Conservation (phyloP, 1,140 invertebrate species). For the Thereuonema tuberculata region DNA sequence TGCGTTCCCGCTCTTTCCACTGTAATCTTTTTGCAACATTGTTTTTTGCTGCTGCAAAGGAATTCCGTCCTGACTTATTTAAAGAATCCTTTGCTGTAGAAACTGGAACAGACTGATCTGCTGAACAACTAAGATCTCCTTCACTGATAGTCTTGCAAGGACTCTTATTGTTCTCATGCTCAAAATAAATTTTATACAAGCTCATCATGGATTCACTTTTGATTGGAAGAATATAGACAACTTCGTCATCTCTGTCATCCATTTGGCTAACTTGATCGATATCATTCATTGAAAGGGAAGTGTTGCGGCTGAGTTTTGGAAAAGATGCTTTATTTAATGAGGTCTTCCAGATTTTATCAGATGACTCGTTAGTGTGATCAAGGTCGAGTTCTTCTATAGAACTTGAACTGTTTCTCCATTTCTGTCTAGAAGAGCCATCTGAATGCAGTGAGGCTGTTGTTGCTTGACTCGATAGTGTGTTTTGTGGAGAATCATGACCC, state of each 20-base stretch:
- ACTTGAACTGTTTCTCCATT: neutral
- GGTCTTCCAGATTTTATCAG: neutral
- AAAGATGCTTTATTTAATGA: neutral
- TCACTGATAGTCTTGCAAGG: neutral
- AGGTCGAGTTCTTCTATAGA: no score
- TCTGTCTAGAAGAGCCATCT: neutral
- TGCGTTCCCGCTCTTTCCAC: no score
- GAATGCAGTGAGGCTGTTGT: neutral
- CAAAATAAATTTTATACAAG: neutral
- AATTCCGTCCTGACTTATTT: neutral
- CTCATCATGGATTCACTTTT: slow-evolving; percentile 25
- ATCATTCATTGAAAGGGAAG: neutral
- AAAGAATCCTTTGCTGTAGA: neutral
- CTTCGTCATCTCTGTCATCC: neutral
- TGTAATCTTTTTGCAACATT: neutral
- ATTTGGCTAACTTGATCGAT: neutral
- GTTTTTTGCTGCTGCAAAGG: neutral
- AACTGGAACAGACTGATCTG: neutral
- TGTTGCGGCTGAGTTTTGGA: neutral
- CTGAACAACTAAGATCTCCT: neutral
- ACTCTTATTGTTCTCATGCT: neutral
- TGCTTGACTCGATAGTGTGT: neutral
- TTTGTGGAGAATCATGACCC: neutral
- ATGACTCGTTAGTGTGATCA: neutral
- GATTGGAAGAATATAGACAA: slow-evolving; percentile 21